Conservation (phyloP, 2,113 vertebrate genomes). For the Chaenocephalus aceratus region DNA sequence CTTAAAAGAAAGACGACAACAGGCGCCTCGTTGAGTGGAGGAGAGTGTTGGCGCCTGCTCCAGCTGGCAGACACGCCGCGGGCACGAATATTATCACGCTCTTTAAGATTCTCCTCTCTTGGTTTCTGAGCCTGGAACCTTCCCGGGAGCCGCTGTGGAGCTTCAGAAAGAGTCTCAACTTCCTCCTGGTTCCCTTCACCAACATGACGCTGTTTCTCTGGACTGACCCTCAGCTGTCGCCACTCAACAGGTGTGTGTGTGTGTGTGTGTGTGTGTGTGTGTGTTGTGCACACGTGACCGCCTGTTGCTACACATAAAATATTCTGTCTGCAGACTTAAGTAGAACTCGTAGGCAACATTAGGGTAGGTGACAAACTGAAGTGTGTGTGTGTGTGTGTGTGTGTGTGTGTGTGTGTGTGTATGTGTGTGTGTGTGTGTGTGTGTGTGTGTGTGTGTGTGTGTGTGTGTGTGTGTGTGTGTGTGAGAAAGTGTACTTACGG, state of each 20-base stretch:
- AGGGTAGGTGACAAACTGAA: too few relatives aligned
- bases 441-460: not conserved
- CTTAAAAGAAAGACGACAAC: too few relatives aligned
- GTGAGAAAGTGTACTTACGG: conserved; percentile 84
- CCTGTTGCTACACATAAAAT: conserved; percentile 39
- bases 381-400: conserved; percentile 17
- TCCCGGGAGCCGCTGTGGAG: too few relatives aligned
- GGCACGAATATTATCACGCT: too few relatives aligned
- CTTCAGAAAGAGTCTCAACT: not conserved
- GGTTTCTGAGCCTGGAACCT: too few relatives aligned
- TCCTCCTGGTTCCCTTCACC: conserved; percentile 23
- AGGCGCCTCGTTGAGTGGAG: too few relatives aligned
- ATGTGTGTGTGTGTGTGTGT: conserved; percentile 22
- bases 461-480: not conserved
- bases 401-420: conserved; percentile 7
- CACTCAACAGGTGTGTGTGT: conserved; percentile 70
- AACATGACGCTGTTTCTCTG: conserved; percentile 54
- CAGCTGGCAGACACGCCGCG: too few relatives aligned
- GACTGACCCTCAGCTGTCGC: conserved; percentile 80
- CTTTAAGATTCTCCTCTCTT: too few relatives aligned
- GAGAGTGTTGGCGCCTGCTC: too few relatives aligned
- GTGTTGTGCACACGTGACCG: conserved; percentile 19
- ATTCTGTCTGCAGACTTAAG: conserved; percentile 8
- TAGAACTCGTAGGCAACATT: not conserved
- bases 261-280: conserved; percentile 8